Conservation (phyloP, 2,888 invertebrate species). For the Norana najaformis region DNA sequence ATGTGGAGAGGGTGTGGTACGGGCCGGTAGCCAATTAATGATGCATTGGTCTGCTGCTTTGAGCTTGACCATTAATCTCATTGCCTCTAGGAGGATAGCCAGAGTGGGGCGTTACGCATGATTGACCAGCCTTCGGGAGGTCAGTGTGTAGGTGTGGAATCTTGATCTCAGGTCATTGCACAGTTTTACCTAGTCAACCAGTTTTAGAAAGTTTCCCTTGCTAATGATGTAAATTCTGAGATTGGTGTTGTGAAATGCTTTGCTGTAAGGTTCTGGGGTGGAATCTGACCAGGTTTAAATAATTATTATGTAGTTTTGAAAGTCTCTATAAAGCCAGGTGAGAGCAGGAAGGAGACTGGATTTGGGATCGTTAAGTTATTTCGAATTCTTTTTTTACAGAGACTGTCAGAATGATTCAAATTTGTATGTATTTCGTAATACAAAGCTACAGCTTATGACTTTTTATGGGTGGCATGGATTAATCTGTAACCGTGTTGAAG, state of each 20-base stretch:
- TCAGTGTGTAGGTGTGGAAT: neutral
- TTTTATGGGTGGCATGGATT: neutral
- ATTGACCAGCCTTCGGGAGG: neutral
- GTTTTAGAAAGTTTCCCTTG: neutral
- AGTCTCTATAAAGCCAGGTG: neutral
- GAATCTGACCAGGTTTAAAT: neutral
- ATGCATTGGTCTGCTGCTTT: neutral
- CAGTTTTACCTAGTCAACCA: constrained; percentile 7
- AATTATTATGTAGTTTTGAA: neutral
- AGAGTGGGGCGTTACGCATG: neutral
- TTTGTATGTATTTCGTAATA: neutral
- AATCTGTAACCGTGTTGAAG: neutral
- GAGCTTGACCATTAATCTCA: constrained; percentile 14
- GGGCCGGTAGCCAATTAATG: neutral
- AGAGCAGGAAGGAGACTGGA: neutral
- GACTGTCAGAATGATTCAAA: neutral
- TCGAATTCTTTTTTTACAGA: neutral
- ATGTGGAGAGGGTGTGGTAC: neutral
- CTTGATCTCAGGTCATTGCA: neutral
- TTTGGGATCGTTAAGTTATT: neutral
- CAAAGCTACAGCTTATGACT: neutral
- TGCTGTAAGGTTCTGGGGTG: neutral
- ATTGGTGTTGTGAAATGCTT: neutral
- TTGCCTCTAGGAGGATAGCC: neutral
- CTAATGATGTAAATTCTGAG: neutral